These are phyloP conservation scores for Paratrypauchen microcephalus DNA, from an alignment of 2,797 vertebrate genomes.

Conservation along the genomic window DNA sequence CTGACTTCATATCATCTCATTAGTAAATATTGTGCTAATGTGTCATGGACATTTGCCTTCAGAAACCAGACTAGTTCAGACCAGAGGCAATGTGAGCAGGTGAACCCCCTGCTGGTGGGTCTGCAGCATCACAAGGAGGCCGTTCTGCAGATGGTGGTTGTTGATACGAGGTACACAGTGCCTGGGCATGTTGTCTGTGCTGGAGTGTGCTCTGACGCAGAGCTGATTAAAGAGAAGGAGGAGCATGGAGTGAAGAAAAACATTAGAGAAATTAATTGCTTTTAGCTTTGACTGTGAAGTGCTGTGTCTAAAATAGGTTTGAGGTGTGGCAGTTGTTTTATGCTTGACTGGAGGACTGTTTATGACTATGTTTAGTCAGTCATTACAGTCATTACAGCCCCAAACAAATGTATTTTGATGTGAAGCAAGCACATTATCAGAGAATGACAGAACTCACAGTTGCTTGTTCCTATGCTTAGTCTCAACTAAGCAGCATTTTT, in stretches of 20 bases:
- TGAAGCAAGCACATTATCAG: background rate
- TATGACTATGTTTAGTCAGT: constrained; percentile 26
- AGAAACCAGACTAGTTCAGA: constrained; percentile 56
- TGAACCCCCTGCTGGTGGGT: constrained; percentile 74
- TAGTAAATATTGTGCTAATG: constrained; percentile 8
- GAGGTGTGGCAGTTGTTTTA: constrained; percentile 21
- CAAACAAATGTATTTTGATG: background rate
- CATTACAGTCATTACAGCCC: constrained; percentile 4
- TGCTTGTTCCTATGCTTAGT: background rate
- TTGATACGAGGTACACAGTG: constrained; percentile 67
- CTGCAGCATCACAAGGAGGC: constrained; percentile 70
- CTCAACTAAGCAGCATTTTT: background rate
- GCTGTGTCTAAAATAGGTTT: constrained; percentile 22
- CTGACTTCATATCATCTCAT: background rate
- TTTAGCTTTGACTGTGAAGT: constrained; percentile 14
- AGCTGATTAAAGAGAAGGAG: constrained; percentile 5
- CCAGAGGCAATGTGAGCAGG: constrained; percentile 66
- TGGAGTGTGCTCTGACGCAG: constrained; percentile 13
- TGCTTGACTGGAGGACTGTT: constrained; percentile 18
- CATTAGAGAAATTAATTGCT: constrained; percentile 11
- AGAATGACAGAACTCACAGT: background rate
- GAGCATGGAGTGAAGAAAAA: constrained; percentile 43
- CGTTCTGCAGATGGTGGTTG: constrained; percentile 51
- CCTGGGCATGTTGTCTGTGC: constrained; percentile 43
- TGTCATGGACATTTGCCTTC: constrained; percentile 39